These are phyloP conservation scores for Heliconius hewitsoni DNA, from an alignment of 1,140 invertebrate genomes.

Conservation along the genomic window DNA sequence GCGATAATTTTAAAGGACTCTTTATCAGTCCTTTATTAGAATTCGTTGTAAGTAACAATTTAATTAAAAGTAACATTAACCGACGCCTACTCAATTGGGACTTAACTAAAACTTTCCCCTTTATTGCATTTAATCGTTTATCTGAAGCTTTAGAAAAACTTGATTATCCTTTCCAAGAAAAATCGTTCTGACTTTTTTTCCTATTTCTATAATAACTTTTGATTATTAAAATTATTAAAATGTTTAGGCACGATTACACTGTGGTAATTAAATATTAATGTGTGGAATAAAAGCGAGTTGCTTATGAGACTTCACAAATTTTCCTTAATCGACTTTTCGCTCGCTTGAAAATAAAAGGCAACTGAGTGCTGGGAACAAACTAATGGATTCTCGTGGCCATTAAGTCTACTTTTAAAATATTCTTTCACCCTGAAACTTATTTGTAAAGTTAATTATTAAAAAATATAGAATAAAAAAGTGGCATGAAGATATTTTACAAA, in stretches of 20 bases:
- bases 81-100: slow-evolving; percentile 11
- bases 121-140: slow-evolving; percentile 14
- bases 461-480: too few species aligned
- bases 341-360: slow-evolving; percentile 1
- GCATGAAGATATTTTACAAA: too few species aligned
- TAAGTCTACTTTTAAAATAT: not conserved
- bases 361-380: not conserved
- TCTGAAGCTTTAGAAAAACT: slow-evolving; percentile 16
- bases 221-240: not conserved
- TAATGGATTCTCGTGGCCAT: not conserved
- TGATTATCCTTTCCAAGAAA: not conserved
- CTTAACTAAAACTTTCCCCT: slow-evolving; percentile 11
- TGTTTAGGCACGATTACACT: not conserved
- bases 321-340: slow-evolving; percentile 7
- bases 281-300: not conserved
- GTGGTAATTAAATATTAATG: not conserved
- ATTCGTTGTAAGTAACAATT: slow-evolving; percentile 8
- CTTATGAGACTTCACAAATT: not conserved
- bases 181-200: not conserved
- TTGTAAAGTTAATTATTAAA: not conserved
- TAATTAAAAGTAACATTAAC: slow-evolving; percentile 6
- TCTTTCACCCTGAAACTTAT: not conserved
- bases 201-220: not conserved
- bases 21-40: not conserved
- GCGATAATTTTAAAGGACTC: not conserved